Percentiles rank a stretch among this genome's conserved stretches.
Evolutionary conservation across 2,888 invertebrate genomes (phyloP).

Genomic region (Drosophila mimica): DNA sequence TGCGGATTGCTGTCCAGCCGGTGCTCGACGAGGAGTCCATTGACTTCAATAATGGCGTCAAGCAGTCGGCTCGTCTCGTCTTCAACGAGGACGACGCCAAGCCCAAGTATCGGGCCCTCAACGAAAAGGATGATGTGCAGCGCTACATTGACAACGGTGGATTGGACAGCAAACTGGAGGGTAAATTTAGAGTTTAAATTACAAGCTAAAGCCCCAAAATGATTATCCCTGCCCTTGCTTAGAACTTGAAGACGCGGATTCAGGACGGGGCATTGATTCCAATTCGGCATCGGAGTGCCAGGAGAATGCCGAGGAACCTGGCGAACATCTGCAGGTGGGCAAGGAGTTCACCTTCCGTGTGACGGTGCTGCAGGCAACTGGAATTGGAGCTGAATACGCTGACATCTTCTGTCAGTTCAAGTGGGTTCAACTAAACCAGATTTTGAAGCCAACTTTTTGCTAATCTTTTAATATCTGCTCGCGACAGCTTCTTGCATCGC

Average conservation of each 20-base stretch:
- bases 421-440: slow-evolving; percentile 86
- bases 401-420: slow-evolving; percentile 99
- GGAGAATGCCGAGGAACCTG: slow-evolving; percentile 90
- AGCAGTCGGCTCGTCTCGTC: slow-evolving; percentile 97
- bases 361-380: slow-evolving; percentile 97
- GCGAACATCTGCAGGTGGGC: slow-evolving; percentile 95
- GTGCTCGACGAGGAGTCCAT: slow-evolving; percentile 92
- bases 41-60: slow-evolving; percentile 94
- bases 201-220: neutral
- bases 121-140: slow-evolving; percentile 87
- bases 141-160: slow-evolving; percentile 88
- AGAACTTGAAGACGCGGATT: slow-evolving; percentile 92
- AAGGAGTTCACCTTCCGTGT: slow-evolving; percentile 98
- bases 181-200: slow-evolving; percentile 82
- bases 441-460: too few relatives aligned
- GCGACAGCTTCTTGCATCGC: slow-evolving; percentile 95
- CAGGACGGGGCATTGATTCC: slow-evolving; percentile 92
- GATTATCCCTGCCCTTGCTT: slow-evolving; percentile 69
- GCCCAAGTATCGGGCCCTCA: slow-evolving; percentile 87
- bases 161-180: slow-evolving; percentile 89
- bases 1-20: slow-evolving; percentile 98
- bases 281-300: slow-evolving; percentile 94
- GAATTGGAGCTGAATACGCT: slow-evolving; percentile 97
- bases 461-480: neutral
- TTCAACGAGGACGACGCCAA: slow-evolving; percentile 92